Base-by-base conservation (phyloP, 2,113 vertebrate genomes). In the Bubo scandiacus region DNA sequence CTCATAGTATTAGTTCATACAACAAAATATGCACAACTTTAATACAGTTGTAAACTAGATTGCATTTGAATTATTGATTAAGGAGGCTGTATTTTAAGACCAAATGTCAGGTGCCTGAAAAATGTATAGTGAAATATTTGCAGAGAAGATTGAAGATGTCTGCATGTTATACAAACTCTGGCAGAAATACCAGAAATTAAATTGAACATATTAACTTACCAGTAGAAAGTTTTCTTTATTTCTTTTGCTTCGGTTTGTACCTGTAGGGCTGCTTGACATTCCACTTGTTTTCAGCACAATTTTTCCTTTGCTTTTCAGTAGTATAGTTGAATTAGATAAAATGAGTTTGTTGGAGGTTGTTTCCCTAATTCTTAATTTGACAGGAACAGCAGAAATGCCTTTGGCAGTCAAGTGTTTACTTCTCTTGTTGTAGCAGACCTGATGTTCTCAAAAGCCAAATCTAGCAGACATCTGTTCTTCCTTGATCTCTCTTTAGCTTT, bases 11-110 rank as follows among this genome's bases (percentile, higher is more conserved):
- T 86, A 43, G 42, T 74, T 84, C 51, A 14, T 74, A 40, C 16
- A 74, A 49, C 38, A 80, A 92, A 66, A 63, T 73, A 66, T 34
- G 49, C 51, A 68, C 40, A 77, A 61, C 3, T 45, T 91, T 47
- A 86, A 92, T 71, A 90, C 20, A 66, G 59, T 47, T 67, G 43
- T 43, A 66, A 90, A 45, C n/a, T 74, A 81, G 77, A 74, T 59
- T 57, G 30, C 47, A 61, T 78, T 90, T 92, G 21, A 86, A 88
- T 92, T 92, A 94, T 62, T 92, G 77, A 91, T 92, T 59, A 85
- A 55, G 26, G 11, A 92, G 55, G 26, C 40, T 67, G 11, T 62
- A 47, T 83, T 86, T 90, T 73, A 66, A 84, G 38, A 81, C 2
- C 11, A 94, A 78, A 72, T 73, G 55, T 10, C 25, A 93, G 23